phyloP scores from a whole-genome alignment of 2,113 vertebrate species.

The Myotis davidii region DNA sequence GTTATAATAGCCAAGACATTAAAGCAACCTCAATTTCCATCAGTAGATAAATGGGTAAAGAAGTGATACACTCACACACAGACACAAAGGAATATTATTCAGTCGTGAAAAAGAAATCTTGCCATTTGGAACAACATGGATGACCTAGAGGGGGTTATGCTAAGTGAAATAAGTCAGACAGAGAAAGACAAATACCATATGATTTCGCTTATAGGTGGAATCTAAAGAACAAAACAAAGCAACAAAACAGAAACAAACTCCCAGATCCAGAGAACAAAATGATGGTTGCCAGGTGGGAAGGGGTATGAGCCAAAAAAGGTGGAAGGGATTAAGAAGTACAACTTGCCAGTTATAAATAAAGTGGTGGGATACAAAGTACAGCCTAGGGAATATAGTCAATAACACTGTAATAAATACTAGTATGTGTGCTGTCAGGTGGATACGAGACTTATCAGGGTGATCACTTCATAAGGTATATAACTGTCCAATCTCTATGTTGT shows the following conservation, averaged over 20 bases:
- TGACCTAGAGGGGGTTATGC: neutral
- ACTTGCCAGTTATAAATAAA: too few species aligned
- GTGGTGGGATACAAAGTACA: too few species aligned
- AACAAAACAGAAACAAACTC: neutral
- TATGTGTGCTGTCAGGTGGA: too few species aligned
- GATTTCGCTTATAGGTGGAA: neutral
- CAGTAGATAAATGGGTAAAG: neutral
- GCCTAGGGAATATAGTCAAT: neutral
- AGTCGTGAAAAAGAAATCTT: neutral
- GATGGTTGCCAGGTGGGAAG: neutral
- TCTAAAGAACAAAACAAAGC: neutral
- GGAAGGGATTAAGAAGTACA: neutral
- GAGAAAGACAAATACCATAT: neutral
- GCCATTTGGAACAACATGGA: neutral
- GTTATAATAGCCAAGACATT: neutral
- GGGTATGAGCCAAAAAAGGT: neutral
- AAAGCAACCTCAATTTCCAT: neutral
- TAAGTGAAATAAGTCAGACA: neutral
- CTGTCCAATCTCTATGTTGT: neutral
- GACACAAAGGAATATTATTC: neutral
- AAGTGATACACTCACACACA: neutral
- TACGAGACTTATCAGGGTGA: accelerated
- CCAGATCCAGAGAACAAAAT: neutral
- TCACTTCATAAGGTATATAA: neutral
- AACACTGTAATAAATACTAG: neutral